phyloP scores from a whole-genome alignment of 2,797 vertebrate genomes.

The Parauchenoglanis punctatus region DNA sequence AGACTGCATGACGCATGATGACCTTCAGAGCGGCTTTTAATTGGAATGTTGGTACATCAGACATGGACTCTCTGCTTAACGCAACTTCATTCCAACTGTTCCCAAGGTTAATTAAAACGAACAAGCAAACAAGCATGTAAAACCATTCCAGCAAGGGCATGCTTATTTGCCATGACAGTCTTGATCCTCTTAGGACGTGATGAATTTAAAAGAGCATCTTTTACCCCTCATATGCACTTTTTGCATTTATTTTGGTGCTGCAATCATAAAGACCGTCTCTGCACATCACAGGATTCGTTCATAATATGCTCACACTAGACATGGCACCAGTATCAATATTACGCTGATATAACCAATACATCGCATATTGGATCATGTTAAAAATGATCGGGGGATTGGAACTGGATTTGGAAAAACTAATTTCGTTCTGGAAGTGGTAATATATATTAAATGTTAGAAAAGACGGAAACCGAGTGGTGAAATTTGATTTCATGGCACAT shows the following conservation, averaged over 20 bases:
- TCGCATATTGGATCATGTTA: neutral
- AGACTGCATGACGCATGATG: neutral
- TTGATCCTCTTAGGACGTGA: neutral
- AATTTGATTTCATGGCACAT: constrained; percentile 7
- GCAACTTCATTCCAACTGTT: neutral
- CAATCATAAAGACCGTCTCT: neutral
- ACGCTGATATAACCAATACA: neutral
- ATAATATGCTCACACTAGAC: neutral
- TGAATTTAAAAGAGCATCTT: neutral
- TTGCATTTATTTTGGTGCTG: neutral
- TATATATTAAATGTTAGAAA: neutral
- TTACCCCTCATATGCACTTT: neutral
- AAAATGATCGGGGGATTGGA: neutral
- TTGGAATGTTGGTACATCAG: neutral
- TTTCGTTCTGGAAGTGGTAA: neutral
- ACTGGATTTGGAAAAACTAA: neutral
- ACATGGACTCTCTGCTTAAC: neutral
- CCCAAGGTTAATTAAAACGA: constrained; percentile 34
- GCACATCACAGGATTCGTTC: neutral
- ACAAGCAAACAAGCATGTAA: constrained; percentile 11
- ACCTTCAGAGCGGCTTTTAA: constrained; percentile 8
- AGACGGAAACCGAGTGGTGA: neutral
- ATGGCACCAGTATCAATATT: no score
- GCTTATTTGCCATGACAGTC: neutral
- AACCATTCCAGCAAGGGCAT: neutral